These are phyloP conservation scores for Arctia plantaginis DNA, from an alignment of 2,888 invertebrate genomes.

Conservation along the genomic window DNA sequence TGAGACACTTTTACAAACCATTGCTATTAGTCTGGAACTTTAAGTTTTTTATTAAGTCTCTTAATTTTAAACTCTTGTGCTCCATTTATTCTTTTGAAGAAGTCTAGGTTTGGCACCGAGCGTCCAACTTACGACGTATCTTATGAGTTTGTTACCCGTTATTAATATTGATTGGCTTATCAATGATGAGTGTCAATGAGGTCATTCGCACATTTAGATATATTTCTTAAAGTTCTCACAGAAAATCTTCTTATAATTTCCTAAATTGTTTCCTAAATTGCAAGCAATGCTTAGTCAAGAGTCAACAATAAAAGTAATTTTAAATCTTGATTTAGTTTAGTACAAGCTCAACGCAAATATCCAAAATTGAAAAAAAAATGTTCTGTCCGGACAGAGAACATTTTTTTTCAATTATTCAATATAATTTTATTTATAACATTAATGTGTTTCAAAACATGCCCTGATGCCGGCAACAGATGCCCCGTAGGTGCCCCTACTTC, in stretches of 20 bases:
- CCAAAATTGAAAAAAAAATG: too few relatives aligned
- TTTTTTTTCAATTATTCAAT: too few relatives aligned
- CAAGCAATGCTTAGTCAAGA: background rate
- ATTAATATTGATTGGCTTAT: slow-evolving; percentile 17
- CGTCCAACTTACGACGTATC: background rate
- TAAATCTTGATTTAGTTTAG: background rate
- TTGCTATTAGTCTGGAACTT: background rate
- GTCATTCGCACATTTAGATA: slow-evolving; percentile 7
- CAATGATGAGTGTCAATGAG: slow-evolving; percentile 8
- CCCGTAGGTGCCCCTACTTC: too few relatives aligned
- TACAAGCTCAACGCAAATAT: too few relatives aligned
- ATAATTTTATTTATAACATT: too few relatives aligned
- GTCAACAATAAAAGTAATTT: background rate
- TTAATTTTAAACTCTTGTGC: background rate
- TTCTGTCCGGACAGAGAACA: too few relatives aligned
- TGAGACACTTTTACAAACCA: background rate
- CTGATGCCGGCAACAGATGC: too few relatives aligned
- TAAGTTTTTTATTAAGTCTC: too few relatives aligned
- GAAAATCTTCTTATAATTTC: background rate
- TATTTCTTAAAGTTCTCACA: background rate
- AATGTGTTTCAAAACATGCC: too few relatives aligned
- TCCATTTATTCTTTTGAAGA: background rate
- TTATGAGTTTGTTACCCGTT: slow-evolving; percentile 4
- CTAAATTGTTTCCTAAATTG: background rate
- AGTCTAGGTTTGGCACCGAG: background rate